Conservation (phyloP, 2,113 vertebrate genomes). For the Datnioides undecimradiatus region DNA sequence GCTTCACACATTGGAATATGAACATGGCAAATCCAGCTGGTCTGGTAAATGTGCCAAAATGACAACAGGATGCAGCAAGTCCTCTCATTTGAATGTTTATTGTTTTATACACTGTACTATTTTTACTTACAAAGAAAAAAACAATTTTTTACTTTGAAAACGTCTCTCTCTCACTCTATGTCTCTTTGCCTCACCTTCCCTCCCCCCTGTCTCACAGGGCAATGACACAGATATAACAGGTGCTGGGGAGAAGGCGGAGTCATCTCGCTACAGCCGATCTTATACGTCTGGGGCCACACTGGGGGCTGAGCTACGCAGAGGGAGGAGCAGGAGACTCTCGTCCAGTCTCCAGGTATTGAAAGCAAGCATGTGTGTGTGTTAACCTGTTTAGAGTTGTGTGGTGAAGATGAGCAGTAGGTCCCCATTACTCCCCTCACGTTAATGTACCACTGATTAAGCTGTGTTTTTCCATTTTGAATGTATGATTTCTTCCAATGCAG, state of each 20-base stretch:
- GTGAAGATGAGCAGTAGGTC: not conserved
- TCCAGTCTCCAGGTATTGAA: constrained; percentile 84
- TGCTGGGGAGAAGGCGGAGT: constrained; percentile 78
- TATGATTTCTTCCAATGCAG: not conserved
- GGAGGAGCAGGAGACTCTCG: constrained; percentile 84
- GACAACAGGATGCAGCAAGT: not conserved
- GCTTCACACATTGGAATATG: not conserved
- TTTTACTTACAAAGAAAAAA: not conserved
- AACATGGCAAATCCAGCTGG: constrained; percentile 9
- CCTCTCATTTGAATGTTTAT: not conserved
- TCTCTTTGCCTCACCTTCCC: not conserved
- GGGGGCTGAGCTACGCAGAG: constrained; percentile 84
- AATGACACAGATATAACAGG: constrained; percentile 77
- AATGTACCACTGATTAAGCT: not conserved
- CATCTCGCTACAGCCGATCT: constrained; percentile 82
- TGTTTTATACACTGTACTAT: too few species aligned
- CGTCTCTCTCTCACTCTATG: not conserved
- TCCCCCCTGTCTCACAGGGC: constrained; percentile 56
- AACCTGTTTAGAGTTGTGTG: not conserved
- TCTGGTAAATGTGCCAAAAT: constrained; percentile 1
- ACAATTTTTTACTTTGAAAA: not conserved
- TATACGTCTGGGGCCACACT: constrained; percentile 84
- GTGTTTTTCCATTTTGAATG: not conserved
- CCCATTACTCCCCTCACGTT: not conserved
- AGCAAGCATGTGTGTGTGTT: not conserved